Evolutionary conservation across 2,113 vertebrate genomes (phyloP).

Genomic region (Dicentrarchus labrax): DNA sequence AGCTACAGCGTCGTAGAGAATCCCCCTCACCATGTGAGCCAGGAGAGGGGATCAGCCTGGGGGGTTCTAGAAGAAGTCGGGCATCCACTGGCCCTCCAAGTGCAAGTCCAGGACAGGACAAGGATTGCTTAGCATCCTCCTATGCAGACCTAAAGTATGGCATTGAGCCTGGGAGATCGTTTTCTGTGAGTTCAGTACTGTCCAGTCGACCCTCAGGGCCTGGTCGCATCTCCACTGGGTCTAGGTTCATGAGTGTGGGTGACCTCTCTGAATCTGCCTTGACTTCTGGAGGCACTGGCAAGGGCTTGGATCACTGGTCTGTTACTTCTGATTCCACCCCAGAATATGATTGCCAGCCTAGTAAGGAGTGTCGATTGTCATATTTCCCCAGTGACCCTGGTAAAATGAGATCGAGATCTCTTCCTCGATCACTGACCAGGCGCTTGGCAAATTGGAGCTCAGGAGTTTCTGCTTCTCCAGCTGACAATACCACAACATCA

Average conservation of each 20-base stretch:
- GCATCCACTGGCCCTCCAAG: constrained; percentile 65
- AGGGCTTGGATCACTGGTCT: constrained; percentile 46
- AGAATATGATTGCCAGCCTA: background rate
- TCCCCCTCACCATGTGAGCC: constrained; percentile 59
- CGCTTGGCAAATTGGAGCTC: constrained; percentile 68
- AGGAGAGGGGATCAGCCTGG: constrained; percentile 56
- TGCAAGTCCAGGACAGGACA: constrained; percentile 30
- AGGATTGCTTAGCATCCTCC: constrained; percentile 53
- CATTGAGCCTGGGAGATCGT: constrained; percentile 76
- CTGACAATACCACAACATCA: constrained; percentile 14
- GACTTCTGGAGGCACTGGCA: constrained; percentile 23
- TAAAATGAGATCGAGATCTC: constrained; percentile 71
- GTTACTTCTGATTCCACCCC: constrained; percentile 24
- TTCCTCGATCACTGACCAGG: constrained; percentile 74
- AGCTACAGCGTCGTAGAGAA: constrained; percentile 64
- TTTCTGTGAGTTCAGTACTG: constrained; percentile 83
- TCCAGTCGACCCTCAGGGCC: constrained; percentile 80
- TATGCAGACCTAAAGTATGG: constrained; percentile 85
- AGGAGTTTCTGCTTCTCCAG: constrained; percentile 1
- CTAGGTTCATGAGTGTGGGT: constrained; percentile 75
- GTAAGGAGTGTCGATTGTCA: background rate
- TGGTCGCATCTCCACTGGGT: constrained; percentile 82
- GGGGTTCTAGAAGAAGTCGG: constrained; percentile 53
- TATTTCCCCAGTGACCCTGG: constrained; percentile 43
- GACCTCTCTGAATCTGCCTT: constrained; percentile 67